These are phyloP conservation scores for Calidris pygmaea DNA, from an alignment of 2,113 vertebrate genomes.

Conservation along the genomic window DNA sequence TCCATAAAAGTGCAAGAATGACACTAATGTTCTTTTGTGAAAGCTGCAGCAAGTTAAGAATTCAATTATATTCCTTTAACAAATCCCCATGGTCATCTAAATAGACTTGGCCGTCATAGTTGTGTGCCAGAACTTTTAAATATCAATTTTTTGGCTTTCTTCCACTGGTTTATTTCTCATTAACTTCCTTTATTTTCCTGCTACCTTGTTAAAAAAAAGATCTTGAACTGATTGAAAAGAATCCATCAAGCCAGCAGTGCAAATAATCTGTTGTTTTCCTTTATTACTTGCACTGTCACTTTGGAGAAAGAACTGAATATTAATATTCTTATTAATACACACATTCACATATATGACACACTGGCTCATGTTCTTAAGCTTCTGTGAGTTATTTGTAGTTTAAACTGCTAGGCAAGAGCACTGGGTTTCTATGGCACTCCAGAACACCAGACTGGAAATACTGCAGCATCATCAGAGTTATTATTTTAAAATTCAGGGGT, in stretches of 20 bases:
- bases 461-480: background rate
- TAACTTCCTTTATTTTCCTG: background rate
- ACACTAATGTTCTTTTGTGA: background rate
- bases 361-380: background rate
- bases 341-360: background rate
- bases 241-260: background rate
- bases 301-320: background rate
- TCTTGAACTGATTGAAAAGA: constrained; percentile 7
- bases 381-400: background rate
- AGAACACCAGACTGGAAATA: background rate
- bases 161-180: background rate
- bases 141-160: background rate
- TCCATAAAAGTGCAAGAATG: background rate
- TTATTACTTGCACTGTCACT: constrained; percentile 19
- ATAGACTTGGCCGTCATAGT: background rate
- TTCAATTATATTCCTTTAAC: background rate
- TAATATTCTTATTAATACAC: background rate
- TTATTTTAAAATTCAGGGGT: background rate
- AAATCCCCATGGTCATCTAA: background rate
- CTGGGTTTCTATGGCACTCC: background rate
- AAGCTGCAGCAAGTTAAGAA: background rate
- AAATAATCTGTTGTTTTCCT: constrained; percentile 29
- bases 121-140: background rate
- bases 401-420: background rate
- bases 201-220: background rate